Evolutionary conservation across 2,113 vertebrate genomes (phyloP), one percentile per base, ranked within the genome.

Genomic region (Platysteira castanea): DNA sequence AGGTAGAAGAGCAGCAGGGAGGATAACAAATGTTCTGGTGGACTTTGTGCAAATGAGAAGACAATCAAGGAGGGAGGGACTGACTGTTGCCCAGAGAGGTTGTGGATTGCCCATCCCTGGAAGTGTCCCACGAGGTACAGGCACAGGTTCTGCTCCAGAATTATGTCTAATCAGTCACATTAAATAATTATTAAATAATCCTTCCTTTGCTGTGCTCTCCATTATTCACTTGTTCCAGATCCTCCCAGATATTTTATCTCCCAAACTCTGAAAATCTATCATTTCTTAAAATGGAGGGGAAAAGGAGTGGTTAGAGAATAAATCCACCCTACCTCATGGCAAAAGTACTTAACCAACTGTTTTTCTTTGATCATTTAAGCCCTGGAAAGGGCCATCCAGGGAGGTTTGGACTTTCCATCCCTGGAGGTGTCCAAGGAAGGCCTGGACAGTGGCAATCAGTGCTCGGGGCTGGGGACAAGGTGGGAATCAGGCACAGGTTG

Each of bases 51-150:
- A 57, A 82, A 37, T 3, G 19, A 54, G 61, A 57, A 22, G 39
- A 52, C 33, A 31, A 7, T 54, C 37, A 59, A 33, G 39, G 56
- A 70, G 47, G 22, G 44, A 75, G 37, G 41, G 61, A 22, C 2
- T 39, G 16, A 41, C 9, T 49, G 24, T 3, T 31, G n/a, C 4
- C 20, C 24, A 35, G 56, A 26, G 65, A 54, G 11, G n/a, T 16
- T 49, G n/a, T 30, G 75, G 16, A 6, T 35, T 54, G n/a, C 23
- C 24, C 65, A 14, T 47, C 30, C 23, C 56, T 54, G n/a, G 24
- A 0, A 47, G 24, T 26, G 47, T 1, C 41, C 39, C 10, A 2
- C 0, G 0, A 28, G 9, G 26, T 15, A 24, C 64, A 69, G 64
- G n/a, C 39, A 27, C 18, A 37, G 14, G 15, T 49, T 59, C 42